Conservation (phyloP, 2,113 vertebrate species). For the Perca fluviatilis region DNA sequence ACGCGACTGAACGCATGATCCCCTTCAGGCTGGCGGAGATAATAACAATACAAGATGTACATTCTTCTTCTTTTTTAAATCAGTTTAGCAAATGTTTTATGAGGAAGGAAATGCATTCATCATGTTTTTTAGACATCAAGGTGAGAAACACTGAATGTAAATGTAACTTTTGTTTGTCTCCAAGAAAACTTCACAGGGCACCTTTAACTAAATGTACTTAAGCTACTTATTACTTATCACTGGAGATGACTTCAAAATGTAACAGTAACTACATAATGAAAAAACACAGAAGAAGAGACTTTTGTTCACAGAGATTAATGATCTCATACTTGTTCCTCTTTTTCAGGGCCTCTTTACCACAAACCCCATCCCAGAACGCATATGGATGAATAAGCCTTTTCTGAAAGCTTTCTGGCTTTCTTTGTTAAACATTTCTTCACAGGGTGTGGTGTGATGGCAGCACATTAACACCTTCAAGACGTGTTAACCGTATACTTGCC, state of each 20-base stretch:
- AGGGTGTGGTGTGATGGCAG: conserved; percentile 29
- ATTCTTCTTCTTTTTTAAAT: no score
- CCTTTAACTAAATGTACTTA: neutral
- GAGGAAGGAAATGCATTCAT: no score
- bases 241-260: neutral
- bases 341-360: conserved; percentile 23
- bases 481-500: conserved; percentile 50
- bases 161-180: no score
- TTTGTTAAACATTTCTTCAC: neutral
- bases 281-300: conserved; percentile 2
- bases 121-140: no score
- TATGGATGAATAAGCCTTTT: conserved; percentile 19
- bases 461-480: conserved; percentile 67
- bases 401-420: neutral
- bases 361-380: neutral
- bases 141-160: no score
- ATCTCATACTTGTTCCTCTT: conserved; percentile 59
- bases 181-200: neutral
- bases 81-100: no score
- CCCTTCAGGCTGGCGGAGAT: no score
- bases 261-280: neutral
- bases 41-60: no score
- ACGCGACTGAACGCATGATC: no score
- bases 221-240: no score
- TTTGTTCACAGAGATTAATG: conserved; percentile 38